Conservation (phyloP, 2,888 invertebrate genomes). For the Abscondita cerata region DNA sequence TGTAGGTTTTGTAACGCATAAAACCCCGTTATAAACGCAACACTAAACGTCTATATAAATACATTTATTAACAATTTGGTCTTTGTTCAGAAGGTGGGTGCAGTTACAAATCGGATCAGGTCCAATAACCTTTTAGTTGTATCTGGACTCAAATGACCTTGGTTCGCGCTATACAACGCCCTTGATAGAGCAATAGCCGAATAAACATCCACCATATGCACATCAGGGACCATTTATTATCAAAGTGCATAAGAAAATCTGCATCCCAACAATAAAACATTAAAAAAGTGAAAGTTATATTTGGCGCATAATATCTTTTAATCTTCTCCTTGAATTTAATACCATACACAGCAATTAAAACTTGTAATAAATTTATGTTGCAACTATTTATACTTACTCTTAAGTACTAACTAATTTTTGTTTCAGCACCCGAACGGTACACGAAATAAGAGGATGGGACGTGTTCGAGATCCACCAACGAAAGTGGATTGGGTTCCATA, state of each 20-base stretch:
- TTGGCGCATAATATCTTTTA: slow-evolving; percentile 2
- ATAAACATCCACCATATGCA: slow-evolving; percentile 30
- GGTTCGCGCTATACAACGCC: slow-evolving; percentile 37
- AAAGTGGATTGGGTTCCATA: slow-evolving; percentile 88
- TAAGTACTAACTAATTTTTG: neutral
- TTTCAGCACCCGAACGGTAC: slow-evolving; percentile 80
- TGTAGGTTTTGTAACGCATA: neutral
- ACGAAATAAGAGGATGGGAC: slow-evolving; percentile 95
- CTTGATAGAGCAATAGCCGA: slow-evolving; percentile 42
- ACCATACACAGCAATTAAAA: neutral
- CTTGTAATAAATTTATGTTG: neutral
- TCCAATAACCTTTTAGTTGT: slow-evolving; percentile 39
- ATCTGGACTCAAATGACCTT: slow-evolving; percentile 37
- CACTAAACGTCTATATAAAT: slow-evolving; percentile 11
- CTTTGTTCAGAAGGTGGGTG: slow-evolving; percentile 13
- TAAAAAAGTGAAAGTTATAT: slow-evolving; percentile 8
- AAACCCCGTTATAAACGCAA: slow-evolving; percentile 15
- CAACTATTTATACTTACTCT: no score
- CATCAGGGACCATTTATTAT: slow-evolving; percentile 38
- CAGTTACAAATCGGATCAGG: slow-evolving; percentile 38
- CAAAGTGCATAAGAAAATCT: no score
- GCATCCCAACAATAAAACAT: neutral
- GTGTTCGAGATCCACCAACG: slow-evolving; percentile 89
- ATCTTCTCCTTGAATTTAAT: slow-evolving; percentile 10
- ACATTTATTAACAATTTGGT: neutral